Percentiles rank a stretch among this genome's conserved stretches.
Evolutionary conservation across 2,113 vertebrate species (phyloP).

Genomic region (Dicerorhinus sumatrensis): DNA sequence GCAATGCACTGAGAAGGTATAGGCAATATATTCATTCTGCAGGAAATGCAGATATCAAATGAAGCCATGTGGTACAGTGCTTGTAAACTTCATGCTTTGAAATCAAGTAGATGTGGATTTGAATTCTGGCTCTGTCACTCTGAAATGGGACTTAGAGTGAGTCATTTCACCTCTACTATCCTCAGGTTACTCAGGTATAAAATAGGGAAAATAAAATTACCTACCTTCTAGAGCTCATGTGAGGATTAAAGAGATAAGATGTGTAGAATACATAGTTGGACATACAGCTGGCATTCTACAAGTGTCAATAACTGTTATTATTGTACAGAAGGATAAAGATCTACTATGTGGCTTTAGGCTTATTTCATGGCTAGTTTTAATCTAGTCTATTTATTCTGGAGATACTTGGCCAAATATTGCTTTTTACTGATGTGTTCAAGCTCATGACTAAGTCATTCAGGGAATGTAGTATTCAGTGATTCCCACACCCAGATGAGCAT

Average conservation of each 20-base stretch:
- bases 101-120: not conserved
- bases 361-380: not conserved
- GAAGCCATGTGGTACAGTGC: too few relatives aligned
- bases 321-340: not conserved
- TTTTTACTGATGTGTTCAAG: not conserved
- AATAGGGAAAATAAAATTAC: not conserved
- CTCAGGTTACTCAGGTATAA: not conserved
- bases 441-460: not conserved
- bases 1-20: not conserved
- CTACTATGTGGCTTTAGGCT: not conserved
- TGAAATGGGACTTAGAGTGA: not conserved
- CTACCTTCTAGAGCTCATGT: not conserved
- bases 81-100: not conserved
- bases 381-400: not conserved
- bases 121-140: not conserved
- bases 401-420: not conserved
- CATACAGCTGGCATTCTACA: not conserved
- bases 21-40: not conserved
- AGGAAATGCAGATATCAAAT: not conserved
- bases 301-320: not conserved
- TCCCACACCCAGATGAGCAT: not conserved
- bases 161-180: not conserved
- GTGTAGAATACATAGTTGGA: not conserved
- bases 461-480: not conserved
- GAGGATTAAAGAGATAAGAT: not conserved